Evolutionary conservation across 2,113 vertebrate species (phyloP).

Genomic region (Cottus gobio): DNA sequence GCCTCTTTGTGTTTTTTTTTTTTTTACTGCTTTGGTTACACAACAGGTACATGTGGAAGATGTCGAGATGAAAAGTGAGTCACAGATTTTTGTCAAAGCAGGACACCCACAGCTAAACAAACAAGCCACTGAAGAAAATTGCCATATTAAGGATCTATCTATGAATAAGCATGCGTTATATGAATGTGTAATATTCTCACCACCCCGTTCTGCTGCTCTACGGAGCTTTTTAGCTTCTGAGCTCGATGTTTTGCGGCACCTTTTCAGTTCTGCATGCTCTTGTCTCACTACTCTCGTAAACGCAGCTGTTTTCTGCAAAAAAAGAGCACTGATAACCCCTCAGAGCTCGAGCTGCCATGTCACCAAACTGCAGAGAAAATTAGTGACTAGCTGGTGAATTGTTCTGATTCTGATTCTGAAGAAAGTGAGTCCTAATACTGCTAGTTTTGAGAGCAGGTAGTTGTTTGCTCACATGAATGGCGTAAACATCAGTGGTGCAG

Average conservation of each 20-base stretch:
- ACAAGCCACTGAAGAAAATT: neutral
- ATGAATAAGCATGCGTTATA: neutral
- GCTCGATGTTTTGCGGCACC: neutral
- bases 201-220: neutral
- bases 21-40: neutral
- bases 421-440: too few species aligned
- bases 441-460: too few species aligned
- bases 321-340: too few species aligned
- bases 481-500: neutral
- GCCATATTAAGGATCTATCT: neutral
- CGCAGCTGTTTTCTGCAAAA: too few species aligned
- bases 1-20: neutral
- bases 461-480: too few species aligned
- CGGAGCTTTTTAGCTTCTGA: neutral
- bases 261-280: neutral
- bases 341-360: neutral
- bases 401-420: too few species aligned
- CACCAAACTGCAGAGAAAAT: neutral
- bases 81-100: neutral
- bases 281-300: neutral
- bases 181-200: neutral
- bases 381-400: neutral
- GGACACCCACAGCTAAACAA: neutral
- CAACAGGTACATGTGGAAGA: too few species aligned
- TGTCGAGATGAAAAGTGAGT: neutral